Evolutionary conservation across 2,113 vertebrate genomes (phyloP).

Genomic region (Columba janthina): DNA sequence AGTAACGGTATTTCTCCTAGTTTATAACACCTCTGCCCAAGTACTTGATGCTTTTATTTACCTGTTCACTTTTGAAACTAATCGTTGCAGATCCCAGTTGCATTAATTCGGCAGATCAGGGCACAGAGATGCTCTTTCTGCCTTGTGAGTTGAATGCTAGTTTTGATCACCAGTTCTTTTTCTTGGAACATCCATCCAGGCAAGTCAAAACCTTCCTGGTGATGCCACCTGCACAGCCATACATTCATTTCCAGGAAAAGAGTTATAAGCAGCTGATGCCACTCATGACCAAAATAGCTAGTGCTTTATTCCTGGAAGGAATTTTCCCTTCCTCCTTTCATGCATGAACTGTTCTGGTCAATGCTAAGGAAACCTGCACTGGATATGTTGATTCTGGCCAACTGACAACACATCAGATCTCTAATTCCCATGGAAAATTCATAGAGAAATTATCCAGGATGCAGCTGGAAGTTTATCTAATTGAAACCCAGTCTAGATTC

Average conservation of each 20-base stretch:
- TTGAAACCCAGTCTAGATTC: neutral
- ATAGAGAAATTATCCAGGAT: neutral
- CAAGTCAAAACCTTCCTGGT: neutral
- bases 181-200: neutral
- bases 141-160: neutral
- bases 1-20: neutral
- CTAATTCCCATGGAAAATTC: neutral
- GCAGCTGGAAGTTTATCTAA: neutral
- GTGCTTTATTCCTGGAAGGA: slow-evolving; percentile 7
- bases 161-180: neutral
- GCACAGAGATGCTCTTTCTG: neutral
- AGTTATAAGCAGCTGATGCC: neutral
- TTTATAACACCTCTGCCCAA: neutral
- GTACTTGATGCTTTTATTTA: neutral
- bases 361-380: neutral
- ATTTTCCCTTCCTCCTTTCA: slow-evolving; percentile 11
- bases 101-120: neutral
- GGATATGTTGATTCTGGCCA: neutral
- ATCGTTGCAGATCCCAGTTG: neutral
- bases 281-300: slow-evolving; percentile 15
- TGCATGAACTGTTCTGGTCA: neutral
- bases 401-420: neutral
- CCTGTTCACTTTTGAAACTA: neutral
- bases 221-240: neutral
- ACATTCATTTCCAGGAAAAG: neutral